Base-by-base conservation (phyloP, 2,113 vertebrate species). In the Brachyhypopomus gauderio region DNA sequence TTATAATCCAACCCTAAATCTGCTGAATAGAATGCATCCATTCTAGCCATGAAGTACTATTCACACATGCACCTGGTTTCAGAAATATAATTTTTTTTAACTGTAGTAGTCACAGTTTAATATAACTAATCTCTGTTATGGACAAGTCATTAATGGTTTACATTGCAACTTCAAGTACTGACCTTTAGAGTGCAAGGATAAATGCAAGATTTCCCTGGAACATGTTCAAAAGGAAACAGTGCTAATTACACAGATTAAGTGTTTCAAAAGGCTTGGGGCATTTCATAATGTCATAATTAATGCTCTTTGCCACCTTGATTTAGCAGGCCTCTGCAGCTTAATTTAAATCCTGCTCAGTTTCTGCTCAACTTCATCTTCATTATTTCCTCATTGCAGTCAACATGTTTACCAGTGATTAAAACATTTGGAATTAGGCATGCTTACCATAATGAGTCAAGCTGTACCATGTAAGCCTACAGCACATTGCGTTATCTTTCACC, bases 381-480 rank as follows among this genome's bases (percentile, higher is more conserved):
- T 91, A 92, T 89, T 92, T 89, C 84, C 72, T 83, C 84, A 89
- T 90, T 87, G 86, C 86, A 85, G 60, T 56, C 79, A 89, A 89
- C 89, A 87, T 91, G 85, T 90, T 92, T 91, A 91, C 84, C 81
- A 86, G 83, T 88, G 89, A 91, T 92, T 93, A 91, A 89, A 91
- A 89, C 86, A 87, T 89, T 90, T 78, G 62, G 23, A 76, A 87
- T 75, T 76, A 76, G 71, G 64, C 6, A 55, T 72, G 76, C 41
- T 41, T 64, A n/a, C 77, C 5, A 56, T 64, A 76, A 62, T 71
- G 41, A 17, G 5, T 48, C 56, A 63, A 16, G 64, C 41, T 84
- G 17, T 76, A 27, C 3, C 22, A 25, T 30, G 45, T 22, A 59
- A 67, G 27, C 14, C 6, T 70, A 70, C 66, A 45, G 59, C 74